Evolutionary conservation across 2,888 invertebrate genomes (phyloP), one percentile per base, ranked within the genome.

Genomic region (Glyphotaelius pellucidus): DNA sequence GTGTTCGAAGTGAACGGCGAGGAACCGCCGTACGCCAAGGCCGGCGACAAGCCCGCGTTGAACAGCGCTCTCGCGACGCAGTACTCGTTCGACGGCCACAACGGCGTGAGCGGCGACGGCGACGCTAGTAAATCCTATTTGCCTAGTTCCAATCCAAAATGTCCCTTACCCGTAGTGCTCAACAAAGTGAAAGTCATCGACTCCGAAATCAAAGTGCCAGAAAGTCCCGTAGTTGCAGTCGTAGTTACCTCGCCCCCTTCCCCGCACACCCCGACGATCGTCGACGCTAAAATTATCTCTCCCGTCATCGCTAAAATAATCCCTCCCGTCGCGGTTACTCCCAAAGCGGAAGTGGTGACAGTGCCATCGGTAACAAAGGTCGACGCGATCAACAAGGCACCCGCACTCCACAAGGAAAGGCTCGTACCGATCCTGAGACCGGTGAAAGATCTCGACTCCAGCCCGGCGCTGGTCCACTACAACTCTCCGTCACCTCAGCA

Each of bases 31-130:
- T 95, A 94, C 86, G 94, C 95, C 86, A 96, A 96, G 93, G 95
- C 94, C 83, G 96, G 97, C 94, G 96, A 97, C 14, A 96, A 96
- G 94, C 95, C 96, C n/a, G 97, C 97, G 15, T 95, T 97, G 90
- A 97, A 97, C 94, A 97, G 97, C 94, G 97, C 97, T 92, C 97
- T 97, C n/a, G 96, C 96, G 91, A 96, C 97, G 31, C 96, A 97
- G 93, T 97, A 96, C 94, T 96, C 96, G 92, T 97, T 97, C 94
- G 95, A 95, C 90, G 94, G 87, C 90, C 94, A 4, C 88, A 93
- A 93, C 90, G 93, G 93, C 79, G 91, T 89, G 35, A 91, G 90
- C 47, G 93, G 94, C 83, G 95, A 95, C 93, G 95, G 92, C 91
- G 93, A 90, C 38, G 93, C 94, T 80, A 91, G 88, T 38, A 94